Evolutionary conservation across 2,888 invertebrate genomes (phyloP).

Genomic region (Zhuqinia jingwanae): DNA sequence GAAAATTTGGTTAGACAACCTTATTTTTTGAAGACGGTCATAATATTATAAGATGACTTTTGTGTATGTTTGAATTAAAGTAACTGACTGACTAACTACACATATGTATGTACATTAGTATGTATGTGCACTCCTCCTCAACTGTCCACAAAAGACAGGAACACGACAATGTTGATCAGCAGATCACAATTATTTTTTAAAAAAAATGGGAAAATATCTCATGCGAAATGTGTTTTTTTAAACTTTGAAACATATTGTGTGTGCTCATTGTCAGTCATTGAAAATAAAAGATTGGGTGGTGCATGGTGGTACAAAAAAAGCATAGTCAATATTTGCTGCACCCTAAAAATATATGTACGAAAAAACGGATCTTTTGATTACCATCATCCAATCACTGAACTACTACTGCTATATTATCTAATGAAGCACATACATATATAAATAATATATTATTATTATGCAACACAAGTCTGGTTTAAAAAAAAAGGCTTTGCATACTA

Average conservation of each 20-base stretch:
- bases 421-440: conserved; percentile 41
- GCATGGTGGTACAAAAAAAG: background rate
- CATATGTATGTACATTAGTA: too few relatives aligned
- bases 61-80: too few relatives aligned
- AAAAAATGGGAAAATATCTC: conserved; percentile 33
- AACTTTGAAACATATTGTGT: conserved; percentile 1
- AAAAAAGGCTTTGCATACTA: background rate
- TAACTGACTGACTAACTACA: too few relatives aligned
- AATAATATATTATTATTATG: conserved; percentile 36
- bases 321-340: conserved; percentile 21
- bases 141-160: background rate
- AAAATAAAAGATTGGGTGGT: background rate
- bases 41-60: too few relatives aligned
- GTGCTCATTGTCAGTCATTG: background rate
- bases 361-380: conserved; percentile 65
- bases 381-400: conserved; percentile 34
- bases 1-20: too few relatives aligned
- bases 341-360: conserved; percentile 55
- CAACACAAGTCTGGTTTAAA: conserved; percentile 9
- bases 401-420: conserved; percentile 37
- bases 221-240: too few relatives aligned
- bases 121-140: too few relatives aligned
- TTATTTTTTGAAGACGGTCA: too few relatives aligned
- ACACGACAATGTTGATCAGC: conserved; percentile 40
- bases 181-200: conserved; percentile 31